Evolutionary conservation across 2,797 vertebrate species (phyloP), one percentile per base, ranked within the genome.

Genomic region (Aldrovandia affinis): DNA sequence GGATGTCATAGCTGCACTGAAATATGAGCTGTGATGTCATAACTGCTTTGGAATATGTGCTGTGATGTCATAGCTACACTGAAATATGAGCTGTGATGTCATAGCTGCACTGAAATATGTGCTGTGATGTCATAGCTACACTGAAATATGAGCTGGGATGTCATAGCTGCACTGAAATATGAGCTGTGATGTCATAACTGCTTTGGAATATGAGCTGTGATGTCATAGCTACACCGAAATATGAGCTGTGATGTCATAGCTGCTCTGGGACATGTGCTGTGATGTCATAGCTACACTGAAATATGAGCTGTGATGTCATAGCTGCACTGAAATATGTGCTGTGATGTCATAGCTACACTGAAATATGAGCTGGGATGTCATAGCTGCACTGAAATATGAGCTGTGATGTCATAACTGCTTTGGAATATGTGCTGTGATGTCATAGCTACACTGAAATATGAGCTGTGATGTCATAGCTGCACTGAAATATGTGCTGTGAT

Each of bases 61-160:
- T 79, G 63, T 65, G 63, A 65, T 65, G 44, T 8, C 50, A 55
- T 33, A 25, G 28, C 25, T 79, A 28, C 50, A 84, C n/a, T n/a
- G n/a, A n/a, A n/a, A n/a, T n/a, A n/a, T n/a, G n/a, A n/a, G n/a
- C n/a, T n/a, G n/a, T n/a, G n/a, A n/a, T n/a, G n/a, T n/a, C n/a
- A n/a, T n/a, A n/a, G n/a, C 2, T 52, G 47, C 20, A 18, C 15
- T 55, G 15, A 28, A 52, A 79, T n/a, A 7, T 55, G n/a, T 1
- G 28, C 5, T 79, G 63, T 65, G 63, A 65, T 65, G 44, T 8
- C 50, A 55, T 33, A 25, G 28, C 25, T 79, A 28, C 50, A 84
- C 14, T 73, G 36, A 33, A 73, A 73, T 33, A 7, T 73, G 6
- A 42, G 68, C 33, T 73, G 36, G 7, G 20, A 42, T 73, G 18